Evolutionary conservation across 2,888 invertebrate genomes (phyloP).

Genomic region (Hermodice carunculata): DNA sequence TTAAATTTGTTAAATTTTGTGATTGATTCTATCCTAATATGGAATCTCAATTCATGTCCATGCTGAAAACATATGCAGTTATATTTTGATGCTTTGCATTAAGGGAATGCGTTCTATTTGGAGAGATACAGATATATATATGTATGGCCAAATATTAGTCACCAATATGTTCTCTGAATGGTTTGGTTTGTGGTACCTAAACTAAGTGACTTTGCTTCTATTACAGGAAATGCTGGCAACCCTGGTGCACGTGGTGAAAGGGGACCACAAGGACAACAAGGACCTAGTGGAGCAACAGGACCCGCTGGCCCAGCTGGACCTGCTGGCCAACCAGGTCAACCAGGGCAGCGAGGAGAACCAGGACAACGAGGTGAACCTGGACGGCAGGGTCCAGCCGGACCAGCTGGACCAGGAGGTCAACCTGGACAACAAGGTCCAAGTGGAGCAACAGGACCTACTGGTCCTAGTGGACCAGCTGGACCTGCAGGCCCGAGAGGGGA

Average conservation of each 20-base stretch:
- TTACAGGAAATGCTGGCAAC: not conserved
- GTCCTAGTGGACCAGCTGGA: conserved; percentile 7
- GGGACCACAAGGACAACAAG: conserved; percentile 9
- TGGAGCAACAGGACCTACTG: conserved; percentile 22
- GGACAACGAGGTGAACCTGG: conserved; percentile 15
- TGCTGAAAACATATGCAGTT: too few species aligned
- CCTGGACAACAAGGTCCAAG: conserved; percentile 8
- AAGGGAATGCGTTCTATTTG: too few species aligned
- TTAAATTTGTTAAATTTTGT: too few species aligned
- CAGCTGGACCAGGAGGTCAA: not conserved
- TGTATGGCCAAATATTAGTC: not conserved
- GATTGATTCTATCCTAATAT: too few species aligned
- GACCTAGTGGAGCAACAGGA: conserved; percentile 31
- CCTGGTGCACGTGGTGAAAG: conserved; percentile 18
- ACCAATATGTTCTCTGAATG: too few species aligned
- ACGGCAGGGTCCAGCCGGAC: conserved; percentile 5
- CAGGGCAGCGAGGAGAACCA: conserved; percentile 16
- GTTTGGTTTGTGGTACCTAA: too few species aligned
- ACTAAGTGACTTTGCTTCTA: not conserved
- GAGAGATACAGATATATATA: too few species aligned
- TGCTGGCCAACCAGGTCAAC: conserved; percentile 17
- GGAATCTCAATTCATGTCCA: too few species aligned
- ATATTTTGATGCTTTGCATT: too few species aligned
- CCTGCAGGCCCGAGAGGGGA: not conserved
- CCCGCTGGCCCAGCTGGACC: conserved; percentile 27